Conservation (phyloP, 2,113 vertebrate species). For the Neolamprologus sp. region DNA sequence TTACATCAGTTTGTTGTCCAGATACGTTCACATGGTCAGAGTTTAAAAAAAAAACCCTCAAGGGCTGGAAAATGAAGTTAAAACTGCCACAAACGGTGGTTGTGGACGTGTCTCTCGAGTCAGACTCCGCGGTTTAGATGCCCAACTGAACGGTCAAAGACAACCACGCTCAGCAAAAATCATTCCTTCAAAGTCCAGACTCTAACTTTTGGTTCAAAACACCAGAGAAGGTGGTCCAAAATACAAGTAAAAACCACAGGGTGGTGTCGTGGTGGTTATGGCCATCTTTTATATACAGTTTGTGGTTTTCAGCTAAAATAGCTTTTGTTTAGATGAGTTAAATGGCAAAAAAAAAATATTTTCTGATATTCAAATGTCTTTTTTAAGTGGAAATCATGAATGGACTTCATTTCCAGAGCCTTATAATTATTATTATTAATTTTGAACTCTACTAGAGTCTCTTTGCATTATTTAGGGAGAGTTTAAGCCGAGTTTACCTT, state of each 20-base stretch:
- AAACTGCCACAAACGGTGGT: background rate
- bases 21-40: rapidly evolving
- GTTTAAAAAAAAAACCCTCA: background rate
- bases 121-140: background rate
- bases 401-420: background rate
- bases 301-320: background rate
- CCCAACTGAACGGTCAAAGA: background rate
- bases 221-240: rapidly evolving
- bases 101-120: background rate
- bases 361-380: background rate
- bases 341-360: rapidly evolving
- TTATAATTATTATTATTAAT: background rate
- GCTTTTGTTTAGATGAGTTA: background rate
- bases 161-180: rapidly evolving
- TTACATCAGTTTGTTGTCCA: background rate
- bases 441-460: background rate
- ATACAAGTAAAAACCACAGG: background rate
- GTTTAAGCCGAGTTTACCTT: background rate
- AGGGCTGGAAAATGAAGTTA: background rate
- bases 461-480: background rate
- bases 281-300: background rate
- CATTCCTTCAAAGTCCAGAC: background rate
- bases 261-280: rapidly evolving
- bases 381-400: background rate
- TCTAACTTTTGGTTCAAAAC: no score